These are phyloP conservation scores for Cichlasoma orientale DNA, from an alignment of 2,797 vertebrate species.

Conservation along the genomic window DNA sequence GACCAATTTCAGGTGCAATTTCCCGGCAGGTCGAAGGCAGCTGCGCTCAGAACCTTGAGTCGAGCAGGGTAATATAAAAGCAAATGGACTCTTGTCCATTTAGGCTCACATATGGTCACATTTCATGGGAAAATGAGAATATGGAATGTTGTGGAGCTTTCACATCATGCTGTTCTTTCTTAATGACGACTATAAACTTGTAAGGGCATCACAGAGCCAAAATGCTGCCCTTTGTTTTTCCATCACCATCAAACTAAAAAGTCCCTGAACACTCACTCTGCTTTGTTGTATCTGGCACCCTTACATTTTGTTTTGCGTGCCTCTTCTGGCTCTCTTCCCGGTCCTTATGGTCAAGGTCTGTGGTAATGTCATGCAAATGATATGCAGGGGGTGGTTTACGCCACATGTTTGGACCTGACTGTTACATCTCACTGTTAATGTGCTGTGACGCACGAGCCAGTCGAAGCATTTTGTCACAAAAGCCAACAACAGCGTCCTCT, in stretches of 20 bases:
- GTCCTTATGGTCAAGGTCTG: conserved; percentile 35
- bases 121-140: conserved; percentile 46
- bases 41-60: conserved; percentile 55
- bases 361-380: conserved; percentile 69
- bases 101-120: conserved; percentile 34
- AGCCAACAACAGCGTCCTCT: conserved; percentile 16
- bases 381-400: conserved; percentile 42
- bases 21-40: conserved; percentile 59
- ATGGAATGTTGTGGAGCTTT: conserved; percentile 10
- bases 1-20: conserved; percentile 74
- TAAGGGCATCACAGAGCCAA: neutral
- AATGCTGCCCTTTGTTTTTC: conserved; percentile 28
- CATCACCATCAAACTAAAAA: conserved; percentile 5
- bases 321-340: conserved; percentile 20
- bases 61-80: conserved; percentile 43
- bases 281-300: conserved; percentile 58
- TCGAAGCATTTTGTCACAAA: conserved; percentile 46
- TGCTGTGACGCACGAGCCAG: conserved; percentile 48
- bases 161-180: neutral
- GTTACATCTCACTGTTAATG: conserved; percentile 63
- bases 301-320: conserved; percentile 46
- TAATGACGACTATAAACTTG: neutral
- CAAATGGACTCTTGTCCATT: conserved; percentile 55
- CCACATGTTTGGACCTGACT: conserved; percentile 40
- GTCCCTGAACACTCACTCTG: conserved; percentile 12